phyloP scores from a whole-genome alignment of 1,140 invertebrate genomes.

The Drosophila oshimai region DNA sequence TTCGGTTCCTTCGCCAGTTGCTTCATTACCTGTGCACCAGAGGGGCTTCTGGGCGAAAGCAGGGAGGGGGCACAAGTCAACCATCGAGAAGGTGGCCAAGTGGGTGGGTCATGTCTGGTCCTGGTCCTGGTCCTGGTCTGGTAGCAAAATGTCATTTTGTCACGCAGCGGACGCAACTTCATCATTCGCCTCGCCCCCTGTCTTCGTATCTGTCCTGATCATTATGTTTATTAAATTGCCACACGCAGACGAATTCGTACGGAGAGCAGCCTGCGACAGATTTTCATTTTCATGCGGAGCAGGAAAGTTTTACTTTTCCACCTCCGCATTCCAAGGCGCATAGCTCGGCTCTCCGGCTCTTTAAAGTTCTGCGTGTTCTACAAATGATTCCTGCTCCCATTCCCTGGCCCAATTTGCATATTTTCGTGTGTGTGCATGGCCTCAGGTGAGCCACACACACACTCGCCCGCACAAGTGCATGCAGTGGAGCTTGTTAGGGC shows the following conservation, averaged over 20 bases:
- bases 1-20: slow-evolving; percentile 50
- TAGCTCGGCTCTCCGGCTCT: neutral
- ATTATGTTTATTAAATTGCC: slow-evolving; percentile 73
- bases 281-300: slow-evolving; percentile 17
- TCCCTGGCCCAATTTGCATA: slow-evolving; percentile 53
- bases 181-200: neutral
- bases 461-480: neutral
- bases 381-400: slow-evolving; percentile 13
- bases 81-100: slow-evolving; percentile 6
- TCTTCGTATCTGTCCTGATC: slow-evolving; percentile 30
- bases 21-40: slow-evolving; percentile 57
- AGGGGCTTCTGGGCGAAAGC: slow-evolving; percentile 14
- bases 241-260: slow-evolving; percentile 22
- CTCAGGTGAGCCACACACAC: slow-evolving; percentile 22
- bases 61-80: slow-evolving; percentile 28
- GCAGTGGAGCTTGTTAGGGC: slow-evolving; percentile 9
- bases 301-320: slow-evolving; percentile 12
- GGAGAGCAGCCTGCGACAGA: slow-evolving; percentile 8
- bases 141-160: slow-evolving; percentile 77
- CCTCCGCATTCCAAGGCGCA: slow-evolving; percentile 5
- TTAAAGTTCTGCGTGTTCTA: slow-evolving; percentile 12
- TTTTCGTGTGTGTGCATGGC: slow-evolving; percentile 15
- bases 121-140: slow-evolving; percentile 2
- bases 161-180: slow-evolving; percentile 66
- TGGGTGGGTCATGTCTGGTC: slow-evolving; percentile 21